Evolutionary conservation across 2,888 invertebrate species (phyloP).

Genomic region (Smittia aterrima): DNA sequence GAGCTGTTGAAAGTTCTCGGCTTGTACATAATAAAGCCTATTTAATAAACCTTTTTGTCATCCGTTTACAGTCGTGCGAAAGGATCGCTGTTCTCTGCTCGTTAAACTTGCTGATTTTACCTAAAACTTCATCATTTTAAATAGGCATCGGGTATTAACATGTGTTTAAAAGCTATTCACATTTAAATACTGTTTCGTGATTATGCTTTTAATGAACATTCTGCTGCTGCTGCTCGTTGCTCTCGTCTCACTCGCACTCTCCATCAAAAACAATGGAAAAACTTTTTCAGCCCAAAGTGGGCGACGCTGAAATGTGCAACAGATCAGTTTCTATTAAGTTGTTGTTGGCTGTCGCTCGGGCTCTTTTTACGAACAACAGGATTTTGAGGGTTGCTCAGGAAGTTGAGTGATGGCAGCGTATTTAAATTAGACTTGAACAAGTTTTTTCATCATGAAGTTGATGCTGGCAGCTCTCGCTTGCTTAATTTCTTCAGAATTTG

Average conservation of each 20-base stretch:
- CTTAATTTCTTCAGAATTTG: not conserved
- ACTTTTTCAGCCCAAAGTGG: not conserved
- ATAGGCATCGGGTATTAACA: slow-evolving; percentile 20
- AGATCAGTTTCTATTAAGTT: slow-evolving; percentile 22
- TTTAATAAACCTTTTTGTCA: not conserved
- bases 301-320: slow-evolving; percentile 31
- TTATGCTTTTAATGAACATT: slow-evolving; percentile 4
- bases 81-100: too few relatives aligned
- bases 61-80: not conserved
- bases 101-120: not conserved
- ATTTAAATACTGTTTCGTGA: slow-evolving; percentile 13
- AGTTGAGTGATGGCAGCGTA: not conserved
- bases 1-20: not conserved
- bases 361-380: slow-evolving; percentile 5
- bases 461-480: not conserved
- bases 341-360: slow-evolving; percentile 5
- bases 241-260: not conserved
- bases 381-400: slow-evolving; percentile 4
- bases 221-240: not conserved
- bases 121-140: not conserved
- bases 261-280: not conserved
- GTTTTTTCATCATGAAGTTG: slow-evolving; percentile 11
- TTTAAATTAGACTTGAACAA: not conserved
- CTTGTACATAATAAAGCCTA: not conserved
- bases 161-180: slow-evolving; percentile 24